Conservation (phyloP, 2,797 vertebrate species). For the Heterohyrax brucei region DNA sequence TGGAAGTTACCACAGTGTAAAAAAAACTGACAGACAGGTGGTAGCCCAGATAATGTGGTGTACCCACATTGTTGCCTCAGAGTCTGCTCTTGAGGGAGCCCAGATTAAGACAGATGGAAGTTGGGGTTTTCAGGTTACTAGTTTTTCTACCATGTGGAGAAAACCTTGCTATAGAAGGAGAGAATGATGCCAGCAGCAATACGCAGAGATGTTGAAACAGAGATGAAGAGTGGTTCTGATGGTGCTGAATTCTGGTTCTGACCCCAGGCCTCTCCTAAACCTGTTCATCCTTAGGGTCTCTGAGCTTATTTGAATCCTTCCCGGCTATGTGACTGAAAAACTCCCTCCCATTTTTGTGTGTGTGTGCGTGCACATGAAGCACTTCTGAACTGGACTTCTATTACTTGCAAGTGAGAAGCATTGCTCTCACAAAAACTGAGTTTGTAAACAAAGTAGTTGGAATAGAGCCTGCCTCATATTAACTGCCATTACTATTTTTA, state of each 20-base stretch:
- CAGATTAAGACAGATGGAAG: neutral
- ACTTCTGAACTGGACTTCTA: slow-evolving; percentile 31
- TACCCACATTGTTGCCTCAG: neutral
- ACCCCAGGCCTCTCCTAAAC: neutral
- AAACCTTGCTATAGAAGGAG: neutral
- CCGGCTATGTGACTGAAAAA: neutral
- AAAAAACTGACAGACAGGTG: too few species aligned
- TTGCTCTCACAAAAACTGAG: slow-evolving; percentile 19
- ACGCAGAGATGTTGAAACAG: neutral
- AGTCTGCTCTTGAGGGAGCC: neutral
- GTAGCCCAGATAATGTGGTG: neutral
- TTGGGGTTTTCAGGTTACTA: neutral
- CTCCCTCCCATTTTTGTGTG: neutral
- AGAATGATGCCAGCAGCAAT: neutral
- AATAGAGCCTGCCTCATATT: slow-evolving; percentile 5
- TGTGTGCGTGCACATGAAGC: neutral
- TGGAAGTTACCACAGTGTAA: too few species aligned
- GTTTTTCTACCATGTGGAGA: neutral
- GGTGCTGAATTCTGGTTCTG: neutral
- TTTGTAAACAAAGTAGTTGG: slow-evolving; percentile 35
- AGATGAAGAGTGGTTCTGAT: neutral
- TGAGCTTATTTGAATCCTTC: neutral
- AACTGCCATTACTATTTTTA: neutral
- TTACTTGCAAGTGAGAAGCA: slow-evolving; percentile 32
- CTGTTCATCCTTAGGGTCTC: neutral